phyloP scores from a whole-genome alignment of 2,113 vertebrate genomes.

The Cardinalis cardinalis region DNA sequence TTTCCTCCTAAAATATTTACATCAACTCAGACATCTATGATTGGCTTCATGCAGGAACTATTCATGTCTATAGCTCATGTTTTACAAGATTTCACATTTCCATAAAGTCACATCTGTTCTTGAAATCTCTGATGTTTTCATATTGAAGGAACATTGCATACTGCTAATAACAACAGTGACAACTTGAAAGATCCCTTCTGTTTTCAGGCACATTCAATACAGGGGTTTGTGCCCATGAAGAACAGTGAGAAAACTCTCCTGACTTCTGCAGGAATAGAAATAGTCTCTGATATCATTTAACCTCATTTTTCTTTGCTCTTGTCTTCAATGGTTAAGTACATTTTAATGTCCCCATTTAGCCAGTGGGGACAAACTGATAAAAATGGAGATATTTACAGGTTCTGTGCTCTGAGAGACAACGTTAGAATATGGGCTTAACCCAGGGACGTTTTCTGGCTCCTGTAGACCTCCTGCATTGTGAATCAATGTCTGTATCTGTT shows the following conservation, averaged over 20 bases:
- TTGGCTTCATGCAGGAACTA: background rate
- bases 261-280: background rate
- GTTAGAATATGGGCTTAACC: background rate
- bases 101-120: background rate
- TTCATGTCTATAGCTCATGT: background rate
- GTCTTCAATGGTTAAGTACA: background rate
- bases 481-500: constrained; percentile 31
- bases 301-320: background rate
- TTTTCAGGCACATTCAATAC: background rate
- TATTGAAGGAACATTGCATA: background rate
- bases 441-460: background rate
- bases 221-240: background rate
- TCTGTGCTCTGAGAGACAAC: background rate
- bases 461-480: background rate
- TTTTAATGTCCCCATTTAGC: background rate
- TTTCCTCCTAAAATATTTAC: background rate
- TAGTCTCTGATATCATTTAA: background rate
- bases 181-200: background rate
- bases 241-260: background rate
- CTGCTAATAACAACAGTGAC: background rate
- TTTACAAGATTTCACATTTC: background rate
- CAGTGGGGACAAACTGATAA: background rate
- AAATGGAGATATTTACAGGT: background rate
- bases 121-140: background rate
- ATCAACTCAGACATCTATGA: background rate